These are phyloP conservation scores for Paramormyrops kingsleyae DNA, from an alignment of 2,113 vertebrate species.

Conservation along the genomic window DNA sequence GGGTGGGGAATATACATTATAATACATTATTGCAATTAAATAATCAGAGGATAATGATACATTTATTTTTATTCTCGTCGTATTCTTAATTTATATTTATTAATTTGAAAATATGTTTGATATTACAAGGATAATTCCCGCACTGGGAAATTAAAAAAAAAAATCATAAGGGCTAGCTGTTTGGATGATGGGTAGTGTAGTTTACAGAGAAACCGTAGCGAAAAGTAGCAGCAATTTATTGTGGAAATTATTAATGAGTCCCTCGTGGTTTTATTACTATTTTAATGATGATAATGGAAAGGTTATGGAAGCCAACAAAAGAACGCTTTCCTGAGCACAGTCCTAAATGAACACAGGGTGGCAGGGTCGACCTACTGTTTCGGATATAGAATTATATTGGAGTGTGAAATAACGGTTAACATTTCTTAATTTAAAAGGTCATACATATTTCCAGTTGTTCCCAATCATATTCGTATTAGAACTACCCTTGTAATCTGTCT, in stretches of 20 bases:
- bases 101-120: slow-evolving; percentile 1
- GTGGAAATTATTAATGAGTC: background rate
- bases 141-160: background rate
- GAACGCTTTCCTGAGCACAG: background rate
- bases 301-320: background rate
- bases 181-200: slow-evolving; percentile 48
- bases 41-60: background rate
- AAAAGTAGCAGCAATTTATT: background rate
- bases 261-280: background rate
- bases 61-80: background rate
- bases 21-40: background rate
- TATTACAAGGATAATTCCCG: slow-evolving; percentile 11
- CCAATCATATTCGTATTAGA: background rate
- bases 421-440: background rate
- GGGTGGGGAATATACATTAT: slow-evolving; percentile 18
- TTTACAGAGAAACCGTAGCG: background rate
- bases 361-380: background rate
- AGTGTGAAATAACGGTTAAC: background rate
- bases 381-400: background rate
- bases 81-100: background rate
- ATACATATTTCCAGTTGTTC: background rate
- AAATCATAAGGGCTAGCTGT: background rate
- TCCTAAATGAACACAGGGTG: background rate
- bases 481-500: background rate
- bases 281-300: background rate